Base-by-base conservation (phyloP, 2,797 vertebrate genomes). In the Schizopygopsis malacanthus region DNA sequence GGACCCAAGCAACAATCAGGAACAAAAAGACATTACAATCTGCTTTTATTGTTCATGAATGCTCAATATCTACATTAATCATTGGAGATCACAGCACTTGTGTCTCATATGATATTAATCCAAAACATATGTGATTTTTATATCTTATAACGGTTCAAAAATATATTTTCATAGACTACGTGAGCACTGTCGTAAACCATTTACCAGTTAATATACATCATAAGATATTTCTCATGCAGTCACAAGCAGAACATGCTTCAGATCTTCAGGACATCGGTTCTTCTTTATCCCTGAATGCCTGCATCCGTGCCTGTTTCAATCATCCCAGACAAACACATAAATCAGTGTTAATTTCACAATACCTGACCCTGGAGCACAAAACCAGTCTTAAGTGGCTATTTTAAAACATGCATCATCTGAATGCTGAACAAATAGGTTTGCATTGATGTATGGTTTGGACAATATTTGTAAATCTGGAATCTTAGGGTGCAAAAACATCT, bases 221-320 rank as follows among this genome's bases (percentile, higher is more conserved):
- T 12, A 6, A 52, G 61, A 56, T 78, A 41, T 16, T 7, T 10
- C 4, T 52, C 9, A 1, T 22, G 6, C 37, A 76, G 18, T 72
- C 12, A 4, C 25, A 22, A 72, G 22, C 12, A 8, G 43, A 3
- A 7, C 41, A 25, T 22, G 4, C 18, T 56, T 22, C 54, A n/a
- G 41, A 47, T 85, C 50, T 63, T 80, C 41, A 73, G 4, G 5
- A 8, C 69, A 63, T 85, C 2, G 22, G 73, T n/a, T 75, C 86
- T 37, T 90, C 87, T 41, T 77, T 72, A n/a, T 84, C 78, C 71
- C 73, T 89, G 81, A 86, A 90, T 12, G 81, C 69, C 65, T 84
- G 61, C 45, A 90, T 71, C 71, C 39, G 81, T 22, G 84, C n/a
- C 89, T 90, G 82, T 81, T 16, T 22, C 43, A 7, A 13, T 18